These are phyloP conservation scores for Chymomyza fuscimana DNA, from an alignment of 2,888 invertebrate species.

Conservation along the genomic window DNA sequence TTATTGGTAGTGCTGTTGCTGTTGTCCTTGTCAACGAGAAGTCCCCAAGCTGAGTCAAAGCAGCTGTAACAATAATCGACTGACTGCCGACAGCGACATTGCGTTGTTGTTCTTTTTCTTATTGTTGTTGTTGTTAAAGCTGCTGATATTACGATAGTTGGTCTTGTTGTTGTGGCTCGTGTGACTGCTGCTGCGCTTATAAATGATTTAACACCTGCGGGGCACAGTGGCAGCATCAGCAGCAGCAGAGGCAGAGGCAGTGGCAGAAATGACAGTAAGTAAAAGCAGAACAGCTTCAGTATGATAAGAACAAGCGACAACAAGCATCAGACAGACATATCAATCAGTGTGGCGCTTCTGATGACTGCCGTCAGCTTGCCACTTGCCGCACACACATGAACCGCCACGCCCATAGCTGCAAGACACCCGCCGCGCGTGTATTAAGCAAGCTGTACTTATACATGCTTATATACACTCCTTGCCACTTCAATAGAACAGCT, in stretches of 20 bases:
- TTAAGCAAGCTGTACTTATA: not conserved
- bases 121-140: not conserved
- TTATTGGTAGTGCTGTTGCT: not conserved
- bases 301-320: constrained; percentile 1
- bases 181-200: constrained; percentile 38
- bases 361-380: constrained; percentile 4
- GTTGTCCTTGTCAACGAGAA: not conserved
- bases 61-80: constrained; percentile 18
- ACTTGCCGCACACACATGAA: not conserved
- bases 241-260: not conserved
- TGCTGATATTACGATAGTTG: constrained; percentile 28
- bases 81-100: constrained; percentile 6
- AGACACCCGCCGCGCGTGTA: not conserved
- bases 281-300: not conserved
- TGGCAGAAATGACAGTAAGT: constrained; percentile 1
- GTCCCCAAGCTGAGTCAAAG: constrained; percentile 1
- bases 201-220: constrained; percentile 73
- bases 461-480: not conserved
- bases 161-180: constrained; percentile 30
- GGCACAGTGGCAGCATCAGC: constrained; percentile 24
- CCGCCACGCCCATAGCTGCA: not conserved
- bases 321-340: constrained; percentile 4
- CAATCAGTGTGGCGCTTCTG: constrained; percentile 4
- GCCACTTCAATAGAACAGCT: too few species aligned
- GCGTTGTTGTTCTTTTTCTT: not conserved